Percentiles rank a stretch among this genome's conserved stretches.
These are phyloP conservation scores for Oncopodura yosiiana DNA, from an alignment of 1,140 invertebrate species.

Conservation along the genomic window DNA sequence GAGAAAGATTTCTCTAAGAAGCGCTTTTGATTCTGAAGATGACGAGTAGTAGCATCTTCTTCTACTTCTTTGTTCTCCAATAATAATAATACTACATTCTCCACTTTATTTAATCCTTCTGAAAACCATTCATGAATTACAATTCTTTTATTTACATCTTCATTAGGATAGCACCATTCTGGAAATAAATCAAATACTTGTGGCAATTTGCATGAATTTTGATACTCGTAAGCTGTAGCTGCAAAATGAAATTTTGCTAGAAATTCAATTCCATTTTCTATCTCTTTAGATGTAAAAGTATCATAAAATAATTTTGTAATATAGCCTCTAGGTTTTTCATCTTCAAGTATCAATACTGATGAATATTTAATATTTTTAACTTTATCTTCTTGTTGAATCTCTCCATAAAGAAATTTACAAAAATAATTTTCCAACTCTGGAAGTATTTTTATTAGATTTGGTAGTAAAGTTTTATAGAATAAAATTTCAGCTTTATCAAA, in stretches of 20 bases:
- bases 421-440: conserved; percentile 6
- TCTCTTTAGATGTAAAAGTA: too few relatives aligned
- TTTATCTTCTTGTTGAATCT: not conserved
- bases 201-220: not conserved
- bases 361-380: not conserved
- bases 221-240: not conserved
- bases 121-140: not conserved
- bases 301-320: too few relatives aligned
- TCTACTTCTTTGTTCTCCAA: not conserved
- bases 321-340: not conserved
- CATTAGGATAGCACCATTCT: not conserved
- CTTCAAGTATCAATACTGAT: not conserved
- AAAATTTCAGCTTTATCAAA: not conserved
- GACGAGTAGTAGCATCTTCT: too few relatives aligned
- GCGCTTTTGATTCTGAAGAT: too few relatives aligned
- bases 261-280: conserved; percentile 6
- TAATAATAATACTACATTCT: not conserved
- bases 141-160: not conserved
- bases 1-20: too few relatives aligned
- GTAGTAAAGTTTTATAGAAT: not conserved
- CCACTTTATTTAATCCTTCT: too few relatives aligned
- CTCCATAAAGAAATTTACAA: not conserved
- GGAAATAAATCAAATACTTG: too few relatives aligned
- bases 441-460: not conserved
- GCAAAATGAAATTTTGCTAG: conserved; percentile 19